Base-by-base conservation (phyloP, 2,797 vertebrate genomes). In the Glyptemys insculpta region DNA sequence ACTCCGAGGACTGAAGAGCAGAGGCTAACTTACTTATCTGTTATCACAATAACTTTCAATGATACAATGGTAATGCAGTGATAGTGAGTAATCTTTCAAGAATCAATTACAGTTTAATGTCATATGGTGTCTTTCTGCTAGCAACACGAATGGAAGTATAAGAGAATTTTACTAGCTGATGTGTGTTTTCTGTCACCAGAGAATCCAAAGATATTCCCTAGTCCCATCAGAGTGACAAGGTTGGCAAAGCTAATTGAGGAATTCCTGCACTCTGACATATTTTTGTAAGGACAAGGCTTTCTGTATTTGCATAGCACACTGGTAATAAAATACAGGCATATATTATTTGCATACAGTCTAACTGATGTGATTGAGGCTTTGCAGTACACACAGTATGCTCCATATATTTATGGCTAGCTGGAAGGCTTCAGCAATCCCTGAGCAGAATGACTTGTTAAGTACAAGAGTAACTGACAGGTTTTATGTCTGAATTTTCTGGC, bases 41-140 rank as follows among this genome's bases (percentile, higher is more conserved):
- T 81, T 74, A 14, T 34, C 5, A 0, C 25, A 62, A 15, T 1
- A 15, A 21, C 11, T 91, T 90, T 53, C 94, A 87, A 81, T 62
- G 31, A 31, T 62, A 34, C 14, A 83, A 50, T 76, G 56, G 23
- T 56, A 89, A 49, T 53, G n/a, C 44, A 74, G 57, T 74, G 59
- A 85, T 81, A 93, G 50, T 5, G 11, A 92, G 44, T 47, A 5
- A 85, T 93, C 81, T 85, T 94, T 92, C 88, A 92, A n/a, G 68
- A 93, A 79, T 79, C 59, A 94, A 8, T 91, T 95, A 31, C 5
- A 31, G 56, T 95, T 93, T 88, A 83, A 91, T 95, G 91, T 86
- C 85, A 92, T 2, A 0, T 85, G 31, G 5, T 81, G 8, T 23
- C 25, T 94, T 89, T 93, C 80, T 94, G 83, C 16, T 93, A 44